These are phyloP conservation scores for Acleris cristana DNA, from an alignment of 2,888 invertebrate genomes.

Conservation along the genomic window DNA sequence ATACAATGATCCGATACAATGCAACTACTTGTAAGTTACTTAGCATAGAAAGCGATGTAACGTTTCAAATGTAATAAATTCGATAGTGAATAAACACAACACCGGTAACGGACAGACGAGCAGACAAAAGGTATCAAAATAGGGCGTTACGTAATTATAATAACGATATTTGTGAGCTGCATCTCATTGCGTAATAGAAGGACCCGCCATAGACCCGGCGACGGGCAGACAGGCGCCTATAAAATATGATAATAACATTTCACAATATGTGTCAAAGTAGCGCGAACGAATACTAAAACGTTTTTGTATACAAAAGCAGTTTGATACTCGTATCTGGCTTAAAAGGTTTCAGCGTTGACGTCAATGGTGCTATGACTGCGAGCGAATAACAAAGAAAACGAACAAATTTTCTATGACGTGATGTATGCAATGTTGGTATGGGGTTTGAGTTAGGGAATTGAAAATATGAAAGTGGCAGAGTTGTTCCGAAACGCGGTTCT, in stretches of 20 bases:
- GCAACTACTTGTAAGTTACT: constrained; percentile 56
- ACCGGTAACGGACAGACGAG: constrained; percentile 59
- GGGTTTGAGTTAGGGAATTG: constrained; percentile 7
- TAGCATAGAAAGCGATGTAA: constrained; percentile 67
- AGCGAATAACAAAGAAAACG: constrained; percentile 25
- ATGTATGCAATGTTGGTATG: constrained; percentile 7
- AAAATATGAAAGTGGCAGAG: constrained; percentile 12
- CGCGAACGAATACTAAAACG: constrained; percentile 58
- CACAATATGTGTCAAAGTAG: constrained; percentile 46
- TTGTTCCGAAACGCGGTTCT: constrained; percentile 24
- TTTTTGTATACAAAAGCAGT: constrained; percentile 57
- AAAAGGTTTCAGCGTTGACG: constrained; percentile 50
- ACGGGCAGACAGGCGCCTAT: constrained; percentile 45
- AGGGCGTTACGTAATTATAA: constrained; percentile 70
- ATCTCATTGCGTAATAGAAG: constrained; percentile 62
- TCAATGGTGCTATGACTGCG: constrained; percentile 41
- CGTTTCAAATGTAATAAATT: constrained; percentile 59
- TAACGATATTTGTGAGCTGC: constrained; percentile 56
- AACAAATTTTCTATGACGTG: constrained; percentile 13
- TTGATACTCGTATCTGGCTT: constrained; percentile 49
- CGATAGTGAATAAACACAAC: constrained; percentile 64
- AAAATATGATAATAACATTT: constrained; percentile 48
- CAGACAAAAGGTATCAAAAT: constrained; percentile 71
- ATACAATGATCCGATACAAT: constrained; percentile 49
- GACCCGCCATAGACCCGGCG: constrained; percentile 50